A percentile compares a stretch with the other conserved stretches of the same genome.
phyloP scores from a whole-genome alignment of 2,888 invertebrate species.

The Philopedon plagiatum region DNA sequence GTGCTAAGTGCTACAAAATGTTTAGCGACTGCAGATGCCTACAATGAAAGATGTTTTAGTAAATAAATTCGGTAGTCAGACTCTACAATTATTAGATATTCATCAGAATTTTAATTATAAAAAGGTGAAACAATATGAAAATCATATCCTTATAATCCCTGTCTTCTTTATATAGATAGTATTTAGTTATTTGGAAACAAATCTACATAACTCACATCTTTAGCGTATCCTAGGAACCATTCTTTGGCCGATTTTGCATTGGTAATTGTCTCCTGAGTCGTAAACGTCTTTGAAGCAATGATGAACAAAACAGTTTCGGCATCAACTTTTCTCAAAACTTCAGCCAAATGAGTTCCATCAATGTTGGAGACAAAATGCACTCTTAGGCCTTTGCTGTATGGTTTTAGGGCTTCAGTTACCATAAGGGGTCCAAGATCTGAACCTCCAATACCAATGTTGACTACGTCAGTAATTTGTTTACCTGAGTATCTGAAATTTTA shows the following conservation, averaged over 20 bases:
- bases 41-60: slow-evolving; percentile 56
- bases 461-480: slow-evolving; percentile 94
- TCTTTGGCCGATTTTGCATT: slow-evolving; percentile 98
- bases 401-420: slow-evolving; percentile 98
- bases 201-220: slow-evolving; percentile 80
- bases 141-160: no score
- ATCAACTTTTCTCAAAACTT: slow-evolving; percentile 89
- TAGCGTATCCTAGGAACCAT: slow-evolving; percentile 91
- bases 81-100: no score
- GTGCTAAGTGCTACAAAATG: slow-evolving; percentile 99
- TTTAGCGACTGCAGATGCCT: slow-evolving; percentile 89
- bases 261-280: slow-evolving; percentile 99
- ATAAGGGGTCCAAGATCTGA: slow-evolving; percentile 98
- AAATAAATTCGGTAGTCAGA: no score
- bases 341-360: slow-evolving; percentile 98
- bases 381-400: slow-evolving; percentile 88
- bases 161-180: no score
- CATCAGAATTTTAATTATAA: no score
- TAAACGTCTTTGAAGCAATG: slow-evolving; percentile 99
- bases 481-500: slow-evolving; percentile 81
- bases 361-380: slow-evolving; percentile 99
- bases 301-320: slow-evolving; percentile 97
- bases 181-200: no score
- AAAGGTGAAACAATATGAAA: no score
- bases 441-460: slow-evolving; percentile 99